Conservation (phyloP, 2,113 vertebrate genomes). For the Chiloscyllium plagiosum region DNA sequence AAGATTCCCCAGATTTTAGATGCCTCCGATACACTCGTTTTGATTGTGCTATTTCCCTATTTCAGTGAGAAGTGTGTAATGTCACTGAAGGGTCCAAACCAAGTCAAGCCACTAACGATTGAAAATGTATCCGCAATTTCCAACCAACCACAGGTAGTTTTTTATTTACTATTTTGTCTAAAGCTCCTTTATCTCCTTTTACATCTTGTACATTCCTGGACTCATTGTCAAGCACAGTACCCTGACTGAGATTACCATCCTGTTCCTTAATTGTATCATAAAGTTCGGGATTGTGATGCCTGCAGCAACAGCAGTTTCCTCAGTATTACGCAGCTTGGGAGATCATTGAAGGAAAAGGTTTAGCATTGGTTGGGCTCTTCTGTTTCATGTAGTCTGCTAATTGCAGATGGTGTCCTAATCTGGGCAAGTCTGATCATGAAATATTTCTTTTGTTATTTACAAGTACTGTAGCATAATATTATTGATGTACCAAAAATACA, state of each 20-base stretch:
- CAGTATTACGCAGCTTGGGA: not conserved
- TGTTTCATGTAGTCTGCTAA: not conserved
- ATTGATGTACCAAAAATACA: conserved; percentile 17
- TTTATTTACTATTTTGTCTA: not conserved
- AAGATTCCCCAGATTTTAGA: not conserved
- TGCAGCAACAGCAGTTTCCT: not conserved
- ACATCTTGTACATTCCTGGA: not conserved
- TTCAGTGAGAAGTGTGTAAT: conserved; percentile 26
- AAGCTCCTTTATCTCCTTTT: not conserved
- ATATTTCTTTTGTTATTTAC: not conserved
- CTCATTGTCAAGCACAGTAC: not conserved
- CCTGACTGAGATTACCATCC: not conserved
- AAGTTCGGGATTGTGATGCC: not conserved
- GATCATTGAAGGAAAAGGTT: not conserved
- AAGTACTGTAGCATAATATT: conserved; percentile 32
- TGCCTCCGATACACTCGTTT: no score
- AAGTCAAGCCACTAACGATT: not conserved
- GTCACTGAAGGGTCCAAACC: conserved; percentile 27
- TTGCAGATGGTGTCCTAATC: conserved; percentile 23
- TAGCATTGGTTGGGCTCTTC: not conserved
- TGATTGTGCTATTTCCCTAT: not conserved
- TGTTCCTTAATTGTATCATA: not conserved
- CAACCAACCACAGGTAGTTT: not conserved
- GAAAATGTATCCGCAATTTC: not conserved
- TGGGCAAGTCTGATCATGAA: conserved; percentile 27